Conservation (phyloP, 2,113 vertebrate genomes). For the Meles meles region DNA sequence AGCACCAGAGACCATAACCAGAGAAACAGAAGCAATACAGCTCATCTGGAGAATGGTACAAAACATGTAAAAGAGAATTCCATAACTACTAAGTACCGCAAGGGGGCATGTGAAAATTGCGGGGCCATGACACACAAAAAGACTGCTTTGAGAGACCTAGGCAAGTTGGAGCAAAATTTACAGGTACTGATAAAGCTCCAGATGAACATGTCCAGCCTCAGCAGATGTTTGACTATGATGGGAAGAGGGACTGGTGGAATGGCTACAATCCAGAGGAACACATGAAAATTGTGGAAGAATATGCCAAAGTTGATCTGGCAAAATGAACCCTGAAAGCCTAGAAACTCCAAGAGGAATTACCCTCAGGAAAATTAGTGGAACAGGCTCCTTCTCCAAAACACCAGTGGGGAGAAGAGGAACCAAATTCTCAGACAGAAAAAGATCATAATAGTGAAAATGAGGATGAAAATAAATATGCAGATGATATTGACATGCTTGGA, state of each 20-base stretch:
- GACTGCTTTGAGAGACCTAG: slow-evolving; percentile 98
- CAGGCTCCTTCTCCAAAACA: slow-evolving; percentile 91
- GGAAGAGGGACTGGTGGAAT: slow-evolving; percentile 97
- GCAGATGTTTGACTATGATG: slow-evolving; percentile 93
- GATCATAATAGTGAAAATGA: slow-evolving; percentile 98
- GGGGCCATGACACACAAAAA: slow-evolving; percentile 95
- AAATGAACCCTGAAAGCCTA: slow-evolving; percentile 97
- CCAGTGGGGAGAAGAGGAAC: slow-evolving; percentile 90
- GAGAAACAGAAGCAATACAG: slow-evolving; percentile 86
- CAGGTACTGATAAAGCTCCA: slow-evolving; percentile 91
- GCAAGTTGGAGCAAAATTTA: slow-evolving; percentile 94
- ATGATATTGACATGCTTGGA: slow-evolving; percentile 99
- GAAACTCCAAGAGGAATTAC: slow-evolving; percentile 96
- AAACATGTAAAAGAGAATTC: slow-evolving; percentile 90
- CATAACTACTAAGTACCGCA: slow-evolving; percentile 89
- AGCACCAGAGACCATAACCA: slow-evolving; percentile 94
- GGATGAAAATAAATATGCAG: slow-evolving; percentile 98
- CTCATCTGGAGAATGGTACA: slow-evolving; percentile 93
- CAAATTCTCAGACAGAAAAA: slow-evolving; percentile 89
- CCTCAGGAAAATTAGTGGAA: slow-evolving; percentile 94
- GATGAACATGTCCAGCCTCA: slow-evolving; percentile 93
- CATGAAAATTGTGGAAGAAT: slow-evolving; percentile 98
- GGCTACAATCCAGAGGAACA: slow-evolving; percentile 97
- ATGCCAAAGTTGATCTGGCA: slow-evolving; percentile 96
- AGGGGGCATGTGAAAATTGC: slow-evolving; percentile 97